Evolutionary conservation across 2,888 invertebrate genomes (phyloP), one percentile per base, ranked within the genome.

Genomic region (Meghimatium bilineatum): DNA sequence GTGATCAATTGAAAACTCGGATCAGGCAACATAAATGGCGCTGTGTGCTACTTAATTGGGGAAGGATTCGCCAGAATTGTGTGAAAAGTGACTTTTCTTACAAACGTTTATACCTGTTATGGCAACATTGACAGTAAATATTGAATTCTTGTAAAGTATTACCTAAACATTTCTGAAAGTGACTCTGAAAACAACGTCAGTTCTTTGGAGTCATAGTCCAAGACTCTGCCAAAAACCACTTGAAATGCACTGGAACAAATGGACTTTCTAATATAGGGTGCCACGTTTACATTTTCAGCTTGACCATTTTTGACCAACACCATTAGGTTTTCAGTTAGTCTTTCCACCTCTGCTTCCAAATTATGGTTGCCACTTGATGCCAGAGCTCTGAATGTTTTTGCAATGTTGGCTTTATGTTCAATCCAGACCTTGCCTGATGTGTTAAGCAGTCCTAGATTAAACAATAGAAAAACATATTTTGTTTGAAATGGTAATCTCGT

Each of bases 131-230:
- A n/a, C n/a, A n/a, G n/a, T n/a, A n/a, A n/a, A n/a, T n/a, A n/a
- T n/a, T n/a, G n/a, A n/a, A n/a, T n/a, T n/a, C n/a, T n/a, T n/a
- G n/a, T n/a, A n/a, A n/a, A n/a, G n/a, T n/a, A n/a, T 76, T 60
- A 76, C 76, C 76, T 34, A 36, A 76, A 60, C 36, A 76, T 3
- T 49, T 76, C 60, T 34, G 32, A 32, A 32, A 76, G 34, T 32
- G 60, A 34, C 8, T 76, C 76, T 14, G 76, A 60, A n/a, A 34
- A 76, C 34, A 60, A 10, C 20, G 14, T 36, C 36, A 77, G 66
- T n/a, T 63, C 60, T 77, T 29, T 66, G 5, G 77, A 77, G 17
- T 77, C 77, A n/a, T 63, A 77, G 14, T 63, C 63, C 69, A 80
- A 38, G n/a, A n/a, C n/a, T 23, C 79, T 67, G 23, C 79, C 79